Percentiles rank a stretch among this genome's conserved stretches.
Evolutionary conservation across 2,113 vertebrate genomes (phyloP).

Genomic region (Brachirus orientalis): DNA sequence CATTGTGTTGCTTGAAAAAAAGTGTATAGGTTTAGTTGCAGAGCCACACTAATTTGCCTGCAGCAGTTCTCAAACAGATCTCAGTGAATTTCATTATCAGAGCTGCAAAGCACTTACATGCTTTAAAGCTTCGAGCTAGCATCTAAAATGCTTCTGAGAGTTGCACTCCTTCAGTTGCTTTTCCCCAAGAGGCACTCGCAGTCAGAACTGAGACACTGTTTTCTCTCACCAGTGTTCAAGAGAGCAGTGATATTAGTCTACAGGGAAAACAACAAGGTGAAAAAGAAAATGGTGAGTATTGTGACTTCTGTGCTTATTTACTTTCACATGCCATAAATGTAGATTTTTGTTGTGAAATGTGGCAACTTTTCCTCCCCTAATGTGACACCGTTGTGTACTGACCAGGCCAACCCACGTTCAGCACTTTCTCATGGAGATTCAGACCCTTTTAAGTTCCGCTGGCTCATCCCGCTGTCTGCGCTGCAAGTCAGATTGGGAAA

Average conservation of each 20-base stretch:
- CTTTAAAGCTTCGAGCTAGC: slow-evolving; percentile 52
- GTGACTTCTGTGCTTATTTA: slow-evolving; percentile 3
- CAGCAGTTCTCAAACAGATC: slow-evolving; percentile 5
- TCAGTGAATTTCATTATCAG: slow-evolving; percentile 44
- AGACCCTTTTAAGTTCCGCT: slow-evolving; percentile 95
- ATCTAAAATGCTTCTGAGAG: slow-evolving; percentile 59
- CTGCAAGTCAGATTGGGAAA: slow-evolving; percentile 95
- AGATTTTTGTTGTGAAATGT: slow-evolving; percentile 4
- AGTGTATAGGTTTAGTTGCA: slow-evolving; percentile 1
- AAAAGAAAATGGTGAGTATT: slow-evolving; percentile 92
- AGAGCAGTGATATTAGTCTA: slow-evolving; percentile 96
- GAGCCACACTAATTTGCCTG: not conserved
- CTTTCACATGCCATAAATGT: not conserved
- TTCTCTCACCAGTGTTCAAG: slow-evolving; percentile 90
- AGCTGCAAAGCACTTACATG: slow-evolving; percentile 32
- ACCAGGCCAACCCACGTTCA: slow-evolving; percentile 84
- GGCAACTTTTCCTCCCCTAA: not conserved
- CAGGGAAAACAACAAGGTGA: slow-evolving; percentile 94
- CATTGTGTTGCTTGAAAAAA: too few species aligned
- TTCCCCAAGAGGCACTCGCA: slow-evolving; percentile 52
- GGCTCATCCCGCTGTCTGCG: slow-evolving; percentile 93
- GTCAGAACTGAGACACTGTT: slow-evolving; percentile 55
- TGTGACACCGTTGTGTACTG: slow-evolving; percentile 13
- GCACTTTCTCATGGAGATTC: slow-evolving; percentile 86
- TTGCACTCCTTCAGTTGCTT: slow-evolving; percentile 20